Percentiles rank a stretch among this genome's conserved stretches.
phyloP scores from a whole-genome alignment of 2,888 invertebrate genomes.

The Eupithecia subfuscata region DNA sequence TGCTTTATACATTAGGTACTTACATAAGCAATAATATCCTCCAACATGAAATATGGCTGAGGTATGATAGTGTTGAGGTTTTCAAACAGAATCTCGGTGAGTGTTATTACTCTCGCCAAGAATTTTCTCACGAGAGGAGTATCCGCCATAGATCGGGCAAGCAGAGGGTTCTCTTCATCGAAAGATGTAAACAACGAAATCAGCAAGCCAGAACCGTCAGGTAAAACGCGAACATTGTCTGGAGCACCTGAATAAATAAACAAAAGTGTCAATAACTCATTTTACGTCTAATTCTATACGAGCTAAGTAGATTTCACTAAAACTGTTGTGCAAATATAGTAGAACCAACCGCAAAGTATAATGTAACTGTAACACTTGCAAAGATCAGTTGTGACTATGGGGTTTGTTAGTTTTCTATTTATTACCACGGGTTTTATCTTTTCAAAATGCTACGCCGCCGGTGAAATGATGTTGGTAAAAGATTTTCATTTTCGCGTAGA shows the following conservation, averaged over 20 bases:
- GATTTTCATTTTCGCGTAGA: slow-evolving; percentile 73
- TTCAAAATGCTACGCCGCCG: slow-evolving; percentile 41
- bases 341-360: slow-evolving; percentile 6
- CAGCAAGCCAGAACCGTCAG: slow-evolving; percentile 87
- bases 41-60: slow-evolving; percentile 86
- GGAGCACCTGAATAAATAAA: slow-evolving; percentile 76
- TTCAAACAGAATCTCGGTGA: slow-evolving; percentile 86
- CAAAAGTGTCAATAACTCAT: background rate
- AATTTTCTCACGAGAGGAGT: slow-evolving; percentile 88
- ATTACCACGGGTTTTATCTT: slow-evolving; percentile 37
- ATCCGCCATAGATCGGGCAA: slow-evolving; percentile 81
- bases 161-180: slow-evolving; percentile 84
- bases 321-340: slow-evolving; percentile 48
- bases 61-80: slow-evolving; percentile 81
- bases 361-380: background rate
- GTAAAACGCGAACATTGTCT: slow-evolving; percentile 85
- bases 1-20: slow-evolving; percentile 52
- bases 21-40: slow-evolving; percentile 85
- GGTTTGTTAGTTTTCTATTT: slow-evolving; percentile 16
- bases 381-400: slow-evolving; percentile 15
- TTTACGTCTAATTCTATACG: background rate
- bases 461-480: slow-evolving; percentile 59
- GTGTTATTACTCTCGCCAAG: slow-evolving; percentile 82
- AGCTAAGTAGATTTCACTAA: background rate
- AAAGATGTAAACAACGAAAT: slow-evolving; percentile 83